Evolutionary conservation across 1,140 invertebrate species (phyloP).

Genomic region (Papilio helenus): DNA sequence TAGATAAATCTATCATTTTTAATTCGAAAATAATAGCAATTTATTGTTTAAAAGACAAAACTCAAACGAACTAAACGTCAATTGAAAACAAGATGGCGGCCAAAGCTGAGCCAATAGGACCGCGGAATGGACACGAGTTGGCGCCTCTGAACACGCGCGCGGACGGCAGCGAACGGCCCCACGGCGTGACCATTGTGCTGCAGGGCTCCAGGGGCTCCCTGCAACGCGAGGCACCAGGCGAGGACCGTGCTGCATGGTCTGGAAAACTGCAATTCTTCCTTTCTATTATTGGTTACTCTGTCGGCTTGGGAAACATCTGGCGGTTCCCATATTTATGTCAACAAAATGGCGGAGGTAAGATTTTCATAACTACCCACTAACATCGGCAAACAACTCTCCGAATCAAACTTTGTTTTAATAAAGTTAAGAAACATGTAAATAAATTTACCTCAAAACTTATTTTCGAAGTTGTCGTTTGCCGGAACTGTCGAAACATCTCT

Average conservation of each 20-base stretch:
- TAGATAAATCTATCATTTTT: slow-evolving; percentile 39
- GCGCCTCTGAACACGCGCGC: slow-evolving; percentile 88
- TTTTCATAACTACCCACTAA: neutral
- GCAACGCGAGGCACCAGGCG: slow-evolving; percentile 77
- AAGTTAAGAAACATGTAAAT: too few relatives aligned
- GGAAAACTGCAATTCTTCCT: slow-evolving; percentile 96
- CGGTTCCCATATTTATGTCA: slow-evolving; percentile 97
- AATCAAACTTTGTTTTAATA: too few relatives aligned
- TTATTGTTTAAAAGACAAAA: slow-evolving; percentile 28
- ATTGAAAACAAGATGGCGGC: slow-evolving; percentile 65
- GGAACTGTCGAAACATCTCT: too few relatives aligned
- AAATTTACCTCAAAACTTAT: too few relatives aligned
- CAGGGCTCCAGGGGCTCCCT: slow-evolving; percentile 78
- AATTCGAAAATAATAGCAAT: slow-evolving; percentile 34
- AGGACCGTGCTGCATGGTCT: slow-evolving; percentile 90
- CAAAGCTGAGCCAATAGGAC: slow-evolving; percentile 82
- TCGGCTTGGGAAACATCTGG: slow-evolving; percentile 97
- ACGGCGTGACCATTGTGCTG: slow-evolving; percentile 86
- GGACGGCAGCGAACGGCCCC: slow-evolving; percentile 83
- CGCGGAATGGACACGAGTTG: slow-evolving; percentile 89
- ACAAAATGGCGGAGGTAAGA: slow-evolving; percentile 96
- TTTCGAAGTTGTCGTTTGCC: too few relatives aligned
- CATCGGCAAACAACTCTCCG: neutral
- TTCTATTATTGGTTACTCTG: slow-evolving; percentile 94
- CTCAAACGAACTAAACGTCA: neutral